A percentile compares a stretch with the other conserved stretches of the same genome.
Evolutionary conservation across 2,888 invertebrate genomes (phyloP).

Genomic region (Cheilosia vulpina): DNA sequence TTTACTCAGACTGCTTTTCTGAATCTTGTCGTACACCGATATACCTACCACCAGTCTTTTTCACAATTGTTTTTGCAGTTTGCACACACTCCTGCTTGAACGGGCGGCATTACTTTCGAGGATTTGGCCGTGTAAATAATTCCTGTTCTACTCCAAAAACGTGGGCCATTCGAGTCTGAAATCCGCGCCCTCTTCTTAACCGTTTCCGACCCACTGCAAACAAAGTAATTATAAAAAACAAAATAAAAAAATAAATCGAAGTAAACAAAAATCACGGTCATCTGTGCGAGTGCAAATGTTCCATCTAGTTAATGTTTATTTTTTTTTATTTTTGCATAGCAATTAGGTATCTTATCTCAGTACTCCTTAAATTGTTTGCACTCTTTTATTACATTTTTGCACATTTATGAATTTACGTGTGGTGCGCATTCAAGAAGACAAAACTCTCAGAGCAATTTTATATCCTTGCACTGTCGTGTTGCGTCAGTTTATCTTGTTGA

Average conservation of each 20-base stretch:
- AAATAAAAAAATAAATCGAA: neutral
- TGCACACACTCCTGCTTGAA: no score
- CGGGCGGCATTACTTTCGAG: no score
- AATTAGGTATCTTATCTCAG: no score
- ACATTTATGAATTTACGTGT: neutral
- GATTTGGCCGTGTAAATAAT: no score
- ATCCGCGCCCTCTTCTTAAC: no score
- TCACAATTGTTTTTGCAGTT: no score
- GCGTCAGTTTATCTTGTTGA: neutral
- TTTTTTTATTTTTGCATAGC: neutral
- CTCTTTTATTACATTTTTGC: neutral
- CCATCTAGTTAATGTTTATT: neutral
- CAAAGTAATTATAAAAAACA: no score
- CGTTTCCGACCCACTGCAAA: neutral
- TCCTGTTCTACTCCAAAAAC: no score
- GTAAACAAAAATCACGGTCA: slow-evolving; percentile 6
- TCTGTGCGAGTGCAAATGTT: neutral
- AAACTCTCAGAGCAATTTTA: neutral
- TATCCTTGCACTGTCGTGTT: neutral
- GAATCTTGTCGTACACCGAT: no score
- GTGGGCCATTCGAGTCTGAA: no score
- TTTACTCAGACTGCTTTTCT: no score
- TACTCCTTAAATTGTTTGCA: neutral
- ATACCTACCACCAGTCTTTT: no score
- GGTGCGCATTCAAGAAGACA: neutral